Base-by-base conservation (phyloP, 2,797 vertebrate species). In the Anas acuta region DNA sequence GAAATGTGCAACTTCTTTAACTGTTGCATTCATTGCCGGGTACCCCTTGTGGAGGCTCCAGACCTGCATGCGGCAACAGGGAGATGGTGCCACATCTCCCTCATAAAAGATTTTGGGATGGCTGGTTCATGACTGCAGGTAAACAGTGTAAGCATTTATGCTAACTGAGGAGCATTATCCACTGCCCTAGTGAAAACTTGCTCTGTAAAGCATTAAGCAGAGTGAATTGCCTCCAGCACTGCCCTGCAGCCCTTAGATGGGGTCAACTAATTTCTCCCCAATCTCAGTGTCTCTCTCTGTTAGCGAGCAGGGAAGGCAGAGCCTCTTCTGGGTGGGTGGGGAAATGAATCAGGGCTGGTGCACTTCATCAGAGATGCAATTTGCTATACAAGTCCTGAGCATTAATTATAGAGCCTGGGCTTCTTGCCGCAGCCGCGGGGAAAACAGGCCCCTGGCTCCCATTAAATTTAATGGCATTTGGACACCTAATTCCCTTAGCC, bases 391-490 rank as follows among this genome's bases (percentile, higher is more conserved):
- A 87, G 75, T 92, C 54, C 49, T 95, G 64, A 87, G 77, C 90
- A 77, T 89, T 96, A 94, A 96, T 97, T 93, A 92, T 91, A 93
- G 45, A 94, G 58, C 61, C 39, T 93, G 71, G 67, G 77, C 86
- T 94, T 96, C 86, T 94, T 0, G 0, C 13, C 2, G 45, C 83
- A 87, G 47, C 92, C 17, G 0, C 2, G 0, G 96, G 95, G 90
- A 92, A 92, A 90, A 89, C 53, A 84, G 49, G 67, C 85, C 80
- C 60, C 85, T 75, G 43, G 77, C 65, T 93, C 90, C 77, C 86
- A 58, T 96, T 94, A 95, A 72, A 88, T 96, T 91, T 96, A 96
- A 93, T 94, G 93, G 89, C n/a, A 0, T 96, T 97, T 94, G 93
- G 87, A 95, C 93, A 91, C 84, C 82, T 58, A 95, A 93, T 96